Base-by-base conservation (phyloP, 1,140 invertebrate species). In the Gryllus bimaculatus region DNA sequence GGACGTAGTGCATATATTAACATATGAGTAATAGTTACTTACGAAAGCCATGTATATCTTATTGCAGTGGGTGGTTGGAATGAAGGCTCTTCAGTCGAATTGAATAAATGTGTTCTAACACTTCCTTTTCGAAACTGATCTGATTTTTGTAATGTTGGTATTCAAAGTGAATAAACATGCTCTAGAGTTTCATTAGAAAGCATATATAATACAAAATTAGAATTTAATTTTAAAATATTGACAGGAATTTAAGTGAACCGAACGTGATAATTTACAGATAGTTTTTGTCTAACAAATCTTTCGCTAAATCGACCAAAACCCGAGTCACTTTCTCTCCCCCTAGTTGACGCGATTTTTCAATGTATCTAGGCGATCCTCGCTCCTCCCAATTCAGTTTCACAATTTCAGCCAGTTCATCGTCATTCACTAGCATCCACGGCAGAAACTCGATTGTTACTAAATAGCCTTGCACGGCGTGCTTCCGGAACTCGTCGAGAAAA, bases 401-500 rank as follows among this genome's bases (percentile, higher is more conserved):
- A 66, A 66, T 13, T 66, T 66, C 54, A 10, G 10, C 54, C 10
- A 66, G 54, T 66, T 66, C 54, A 13, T 66, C 18, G 10, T 66
- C 54, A 66, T 18, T 18, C 10, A 18, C 54, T 7, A 66, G 18
- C 54, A 66, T 66, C 54, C 54, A 66, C 10, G 54, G 54, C 54
- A 66, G 18, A 18, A 66, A 66, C 54, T 66, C 54, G 54, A 66
- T 66, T 10, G 78, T 74, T 47, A 79, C 18, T 12, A 79, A 18
- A 26, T 73, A 79, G 0, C 48, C 73, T 48, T 79, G 49, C 2
- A 73, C 26, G 6, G 8, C 39, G 21, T 48, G 48, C n/a, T 48
- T 74, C 20, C 66, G 47, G 26, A 79, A 79, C 8, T 79, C 66
- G 18, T 49, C 0, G n/a, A 21, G n/a, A n/a, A 79, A 75, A 18